Evolutionary conservation across 2,113 vertebrate genomes (phyloP).

Genomic region (Dasyurus viverrinus): DNA sequence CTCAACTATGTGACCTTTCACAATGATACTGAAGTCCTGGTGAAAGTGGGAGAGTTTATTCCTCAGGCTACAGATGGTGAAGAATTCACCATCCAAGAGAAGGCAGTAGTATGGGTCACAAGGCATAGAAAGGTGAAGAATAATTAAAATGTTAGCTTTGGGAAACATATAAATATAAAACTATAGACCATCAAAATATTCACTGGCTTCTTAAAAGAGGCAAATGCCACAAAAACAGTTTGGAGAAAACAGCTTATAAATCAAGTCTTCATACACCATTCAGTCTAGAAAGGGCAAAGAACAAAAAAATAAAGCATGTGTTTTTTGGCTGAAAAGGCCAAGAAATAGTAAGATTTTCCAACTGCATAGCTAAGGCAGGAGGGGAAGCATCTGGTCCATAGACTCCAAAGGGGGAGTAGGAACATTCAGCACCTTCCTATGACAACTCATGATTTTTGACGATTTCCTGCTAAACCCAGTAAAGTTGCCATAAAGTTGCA

Average conservation of each 20-base stretch:
- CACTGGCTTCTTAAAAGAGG: background rate
- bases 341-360: background rate
- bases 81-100: background rate
- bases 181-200: background rate
- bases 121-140: background rate
- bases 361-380: background rate
- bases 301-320: background rate
- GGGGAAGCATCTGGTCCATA: background rate
- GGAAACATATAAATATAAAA: background rate
- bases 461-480: background rate
- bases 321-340: background rate
- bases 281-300: background rate
- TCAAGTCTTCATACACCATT: background rate
- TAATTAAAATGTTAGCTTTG: background rate
- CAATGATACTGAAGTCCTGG: background rate
- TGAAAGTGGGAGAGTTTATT: constrained; percentile 10
- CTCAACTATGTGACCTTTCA: constrained; percentile 18
- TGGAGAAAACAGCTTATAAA: background rate
- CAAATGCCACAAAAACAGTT: background rate
- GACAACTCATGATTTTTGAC: background rate
- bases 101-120: background rate
- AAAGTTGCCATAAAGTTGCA: background rate
- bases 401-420: background rate
- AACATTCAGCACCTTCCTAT: background rate
- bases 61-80: background rate